phyloP scores from a whole-genome alignment of 2,113 vertebrate species.

The Antigone vipio region DNA sequence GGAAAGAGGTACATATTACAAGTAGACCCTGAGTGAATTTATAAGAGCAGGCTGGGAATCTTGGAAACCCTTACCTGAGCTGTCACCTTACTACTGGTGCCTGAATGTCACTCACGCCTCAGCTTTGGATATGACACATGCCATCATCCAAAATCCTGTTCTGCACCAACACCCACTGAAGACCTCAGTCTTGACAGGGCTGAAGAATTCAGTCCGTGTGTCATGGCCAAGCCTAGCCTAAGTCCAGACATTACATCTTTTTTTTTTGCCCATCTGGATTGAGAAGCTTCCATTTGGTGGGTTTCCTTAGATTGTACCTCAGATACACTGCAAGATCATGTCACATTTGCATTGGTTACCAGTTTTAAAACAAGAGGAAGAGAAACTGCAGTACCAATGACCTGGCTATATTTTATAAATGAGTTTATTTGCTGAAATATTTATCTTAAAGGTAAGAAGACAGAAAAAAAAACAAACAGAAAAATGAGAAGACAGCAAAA shows the following conservation, averaged over 20 bases:
- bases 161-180: neutral
- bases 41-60: neutral
- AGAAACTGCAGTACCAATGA: neutral
- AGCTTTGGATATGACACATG: neutral
- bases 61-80: neutral
- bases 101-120: neutral
- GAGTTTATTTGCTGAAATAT: neutral
- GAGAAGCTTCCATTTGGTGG: neutral
- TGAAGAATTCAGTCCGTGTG: neutral
- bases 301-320: neutral
- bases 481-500: neutral
- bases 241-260: neutral
- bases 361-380: neutral
- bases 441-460: neutral
- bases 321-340: neutral
- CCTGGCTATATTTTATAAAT: neutral
- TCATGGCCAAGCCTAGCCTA: neutral
- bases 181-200: neutral
- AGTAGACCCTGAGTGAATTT: neutral
- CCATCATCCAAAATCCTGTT: neutral
- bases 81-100: neutral
- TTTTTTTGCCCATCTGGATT: neutral
- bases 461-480: neutral
- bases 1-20: neutral
- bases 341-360: neutral